Base-by-base conservation (phyloP, 2,797 vertebrate species). In the Sylvilagus floridanus region DNA sequence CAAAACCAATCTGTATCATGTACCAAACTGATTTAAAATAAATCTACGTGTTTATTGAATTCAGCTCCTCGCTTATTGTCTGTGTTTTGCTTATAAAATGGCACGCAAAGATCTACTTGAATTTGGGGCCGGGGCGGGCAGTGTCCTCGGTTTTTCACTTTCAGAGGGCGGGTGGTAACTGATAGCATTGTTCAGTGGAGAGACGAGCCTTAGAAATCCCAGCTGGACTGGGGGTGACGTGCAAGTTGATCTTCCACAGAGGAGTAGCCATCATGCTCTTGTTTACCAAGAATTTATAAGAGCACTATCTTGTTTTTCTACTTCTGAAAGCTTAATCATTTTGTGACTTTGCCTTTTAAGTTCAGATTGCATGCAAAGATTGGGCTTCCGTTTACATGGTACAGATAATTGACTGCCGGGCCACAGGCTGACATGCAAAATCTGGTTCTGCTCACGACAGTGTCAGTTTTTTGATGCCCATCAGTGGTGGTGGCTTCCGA, bases 1-100 rank as follows among this genome's bases (percentile, higher is more conserved):
- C 71, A 97, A 98, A 98, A 96, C 73, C 73, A 93, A 89, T 96
- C 97, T 98, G 97, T 98, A 98, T 98, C 2, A 1, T 97, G 95
- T 97, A 98, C 96, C 97, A 98, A 97, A 98, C 96, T 97, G 97
- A 98, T 96, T 96, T 93, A 92, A 98, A 98, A 98, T 98, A 98
- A 98, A 98, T 97, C 97, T 96, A 96, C 88, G 42, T 93, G 97
- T 96, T 98, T 98, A 96, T 97, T 97, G 96, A 98, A 97, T 96
- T 93, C 90, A 96, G 95, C 94, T 81, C 32, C 69, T 91, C 26
- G 84, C 88, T 90, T 57, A 95, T 84, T 92, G 85, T 78, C 32
- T 66, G 72, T 77, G 83, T 95, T 95, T 93, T 96, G 19, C 71
- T 84, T 96, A 63, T 96, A 50, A 95, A 22, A 62, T 95, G 93